Percentiles rank a stretch among this genome's conserved stretches.
Conservation (phyloP, 2,888 invertebrate genomes). For the Norana najaformis region DNA sequence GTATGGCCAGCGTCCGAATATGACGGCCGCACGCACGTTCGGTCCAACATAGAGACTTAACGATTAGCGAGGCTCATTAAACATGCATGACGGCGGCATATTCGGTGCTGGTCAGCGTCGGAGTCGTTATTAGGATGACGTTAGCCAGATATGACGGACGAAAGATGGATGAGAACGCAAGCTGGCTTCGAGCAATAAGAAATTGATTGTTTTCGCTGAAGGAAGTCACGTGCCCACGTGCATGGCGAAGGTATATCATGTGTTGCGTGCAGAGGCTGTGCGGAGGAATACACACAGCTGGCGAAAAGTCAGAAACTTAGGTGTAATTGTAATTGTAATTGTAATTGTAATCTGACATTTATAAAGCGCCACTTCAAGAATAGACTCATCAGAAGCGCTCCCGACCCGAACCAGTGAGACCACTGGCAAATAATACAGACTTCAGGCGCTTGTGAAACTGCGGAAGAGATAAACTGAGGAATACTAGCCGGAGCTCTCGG, state of each 20-base stretch:
- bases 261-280: not conserved
- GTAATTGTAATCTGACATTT: too few species aligned
- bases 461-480: too few species aligned
- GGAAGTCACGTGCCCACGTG: not conserved
- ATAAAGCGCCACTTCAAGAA: too few species aligned
- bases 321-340: too few species aligned
- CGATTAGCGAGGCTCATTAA: conserved; percentile 17
- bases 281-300: not conserved
- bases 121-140: not conserved
- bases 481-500: too few species aligned
- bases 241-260: not conserved
- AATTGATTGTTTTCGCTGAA: conserved; percentile 16
- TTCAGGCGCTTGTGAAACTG: too few species aligned
- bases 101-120: not conserved
- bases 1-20: conserved; percentile 3
- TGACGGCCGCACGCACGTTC: not conserved
- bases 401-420: too few species aligned
- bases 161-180: not conserved
- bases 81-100: conserved; percentile 8
- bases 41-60: conserved; percentile 22
- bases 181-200: not conserved
- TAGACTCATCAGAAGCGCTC: too few species aligned
- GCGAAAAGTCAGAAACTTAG: not conserved
- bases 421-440: too few species aligned
- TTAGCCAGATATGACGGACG: conserved; percentile 21